A percentile compares a stretch with the other conserved stretches of the same genome.
Conservation (phyloP, 2,888 invertebrate genomes). For the Antheraea assamensis region DNA sequence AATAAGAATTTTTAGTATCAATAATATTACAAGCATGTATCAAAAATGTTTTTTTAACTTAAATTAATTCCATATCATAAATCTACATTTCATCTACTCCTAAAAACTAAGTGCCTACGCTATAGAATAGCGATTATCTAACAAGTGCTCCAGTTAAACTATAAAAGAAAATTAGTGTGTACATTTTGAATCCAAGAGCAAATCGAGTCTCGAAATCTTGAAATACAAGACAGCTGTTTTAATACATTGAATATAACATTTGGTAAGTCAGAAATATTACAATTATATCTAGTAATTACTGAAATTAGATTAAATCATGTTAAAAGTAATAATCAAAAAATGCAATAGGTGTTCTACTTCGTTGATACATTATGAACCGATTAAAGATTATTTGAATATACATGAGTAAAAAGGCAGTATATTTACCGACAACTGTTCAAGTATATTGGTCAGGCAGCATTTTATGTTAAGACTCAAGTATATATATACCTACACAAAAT, state of each 20-base stretch:
- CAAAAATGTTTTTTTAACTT: too few relatives aligned
- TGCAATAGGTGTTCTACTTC: neutral
- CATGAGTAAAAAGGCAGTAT: neutral
- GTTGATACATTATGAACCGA: neutral
- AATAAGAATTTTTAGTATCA: neutral
- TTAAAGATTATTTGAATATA: neutral
- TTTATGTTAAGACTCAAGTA: neutral
- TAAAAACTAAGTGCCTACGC: neutral
- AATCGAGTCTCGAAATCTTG: too few relatives aligned
- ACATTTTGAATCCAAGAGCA: too few relatives aligned
- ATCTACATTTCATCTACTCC: neutral
- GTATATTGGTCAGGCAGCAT: neutral
- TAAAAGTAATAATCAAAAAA: neutral
- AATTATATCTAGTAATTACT: neutral
- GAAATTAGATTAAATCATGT: neutral
- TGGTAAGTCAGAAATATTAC: neutral
- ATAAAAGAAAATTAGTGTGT: too few relatives aligned
- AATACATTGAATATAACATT: too few relatives aligned
- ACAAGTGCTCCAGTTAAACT: too few relatives aligned
- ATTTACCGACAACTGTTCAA: neutral
- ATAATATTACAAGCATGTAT: too few relatives aligned
- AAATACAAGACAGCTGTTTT: too few relatives aligned
- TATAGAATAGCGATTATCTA: too few relatives aligned
- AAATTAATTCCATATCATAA: too few relatives aligned
- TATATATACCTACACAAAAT: neutral